Evolutionary conservation across 2,888 invertebrate genomes (phyloP).

Genomic region (Stictocephala bisonia): DNA sequence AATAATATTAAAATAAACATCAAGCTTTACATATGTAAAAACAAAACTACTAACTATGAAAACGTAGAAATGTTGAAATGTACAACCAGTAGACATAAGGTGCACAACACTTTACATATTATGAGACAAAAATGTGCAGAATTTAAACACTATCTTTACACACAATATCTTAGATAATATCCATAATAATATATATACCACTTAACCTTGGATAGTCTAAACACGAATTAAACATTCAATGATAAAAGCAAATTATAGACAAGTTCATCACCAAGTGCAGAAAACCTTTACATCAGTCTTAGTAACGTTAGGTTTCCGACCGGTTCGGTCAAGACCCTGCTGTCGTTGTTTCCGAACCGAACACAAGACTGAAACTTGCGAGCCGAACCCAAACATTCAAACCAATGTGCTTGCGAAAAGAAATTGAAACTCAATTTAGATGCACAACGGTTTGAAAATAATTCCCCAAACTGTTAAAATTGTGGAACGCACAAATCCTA

Average conservation of each 20-base stretch:
- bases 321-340: constrained; percentile 31
- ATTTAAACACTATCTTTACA: constrained; percentile 47
- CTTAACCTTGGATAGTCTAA: constrained; percentile 40
- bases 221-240: constrained; percentile 40
- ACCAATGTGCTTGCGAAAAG: constrained; percentile 36
- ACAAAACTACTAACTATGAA: constrained; percentile 35
- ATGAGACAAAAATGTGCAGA: constrained; percentile 46
- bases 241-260: constrained; percentile 43
- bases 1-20: constrained; percentile 37
- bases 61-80: constrained; percentile 41
- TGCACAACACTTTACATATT: constrained; percentile 47
- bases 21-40: constrained; percentile 42
- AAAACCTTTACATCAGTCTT: constrained; percentile 43
- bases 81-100: constrained; percentile 43
- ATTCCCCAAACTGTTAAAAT: constrained; percentile 24
- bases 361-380: constrained; percentile 41
- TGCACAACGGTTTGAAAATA: constrained; percentile 38
- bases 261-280: constrained; percentile 40
- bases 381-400: constrained; percentile 42
- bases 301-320: constrained; percentile 43
- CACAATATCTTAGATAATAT: constrained; percentile 47
- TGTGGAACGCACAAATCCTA: constrained; percentile 38
- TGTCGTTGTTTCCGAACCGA: constrained; percentile 25
- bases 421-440: constrained; percentile 32
- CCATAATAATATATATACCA: constrained; percentile 44